Evolutionary conservation across 1,140 invertebrate species (phyloP), one percentile per base, ranked within the genome.

Genomic region (Drosophila athabasca): DNA sequence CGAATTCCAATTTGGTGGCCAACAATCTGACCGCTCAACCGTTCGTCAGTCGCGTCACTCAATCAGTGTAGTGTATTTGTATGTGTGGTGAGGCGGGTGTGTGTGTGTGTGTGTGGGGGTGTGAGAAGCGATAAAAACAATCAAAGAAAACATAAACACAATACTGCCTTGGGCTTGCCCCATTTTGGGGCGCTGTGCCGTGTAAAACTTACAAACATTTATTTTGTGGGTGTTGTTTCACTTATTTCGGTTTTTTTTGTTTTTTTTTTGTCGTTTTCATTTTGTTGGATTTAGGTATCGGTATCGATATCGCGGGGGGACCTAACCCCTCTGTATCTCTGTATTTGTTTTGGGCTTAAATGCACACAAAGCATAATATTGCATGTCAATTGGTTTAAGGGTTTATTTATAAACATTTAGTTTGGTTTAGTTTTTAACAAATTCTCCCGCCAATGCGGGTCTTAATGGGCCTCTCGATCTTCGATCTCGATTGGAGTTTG

Each of bases 351-450:
- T 65, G 44, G 55, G 51, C 68, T 53, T 75, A 88, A 87, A 87
- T 87, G 83, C 82, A 87, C 82, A 87, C 84, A 87, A 82, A 87
- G 82, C 83, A 82, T 70, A 87, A 79, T 88, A 88, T 87, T 82
- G 53, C 62, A 88, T 69, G 74, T 78, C 66, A 80, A 67, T 76
- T 64, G 68, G 59, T 67, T 87, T 77, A 73, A 76, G 58, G 62
- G 65, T 82, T 70, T 85, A 66, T 81, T 82, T 78, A 75, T 82
- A 87, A 85, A 88, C 83, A 65, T 79, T 87, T 75, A 87, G 62
- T 79, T 75, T 75, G 71, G 51, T 77, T 69, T 69, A 58, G 67
- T 62, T 69, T 88, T 78, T 82, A 88, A 87, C 82, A 88, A 87
- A 82, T 75, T 76, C 41, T 26, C 41, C 26, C n/a, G 49, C 61